Conservation (phyloP, 2,888 invertebrate genomes). For the Netelia fuscicornis region DNA sequence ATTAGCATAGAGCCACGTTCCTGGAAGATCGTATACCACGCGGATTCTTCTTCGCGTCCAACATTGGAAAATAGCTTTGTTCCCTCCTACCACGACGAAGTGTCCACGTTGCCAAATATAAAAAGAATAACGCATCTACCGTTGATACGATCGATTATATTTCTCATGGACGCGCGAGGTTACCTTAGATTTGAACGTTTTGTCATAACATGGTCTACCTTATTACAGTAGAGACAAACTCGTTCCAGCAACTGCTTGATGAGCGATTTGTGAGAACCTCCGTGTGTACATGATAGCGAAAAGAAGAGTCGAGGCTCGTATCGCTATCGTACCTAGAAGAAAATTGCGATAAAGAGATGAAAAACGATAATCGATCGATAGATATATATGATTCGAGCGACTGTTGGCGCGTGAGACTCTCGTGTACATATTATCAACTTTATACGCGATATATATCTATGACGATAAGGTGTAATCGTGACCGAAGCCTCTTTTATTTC, state of each 20-base stretch:
- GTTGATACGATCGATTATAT: background rate
- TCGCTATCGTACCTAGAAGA: background rate
- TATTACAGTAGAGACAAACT: background rate
- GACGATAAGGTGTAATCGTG: background rate
- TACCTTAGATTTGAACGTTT: background rate
- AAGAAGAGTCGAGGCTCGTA: background rate
- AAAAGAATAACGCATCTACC: background rate
- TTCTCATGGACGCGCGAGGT: background rate
- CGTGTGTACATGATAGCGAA: background rate
- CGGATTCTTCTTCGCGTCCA: too few relatives aligned
- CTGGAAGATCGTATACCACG: too few relatives aligned
- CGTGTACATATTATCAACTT: background rate
- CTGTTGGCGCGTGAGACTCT: background rate
- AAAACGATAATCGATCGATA: background rate
- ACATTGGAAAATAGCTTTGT: too few relatives aligned
- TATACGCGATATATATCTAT: background rate
- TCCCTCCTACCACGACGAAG: background rate
- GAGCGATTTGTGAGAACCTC: background rate
- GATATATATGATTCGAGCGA: conserved; percentile 16
- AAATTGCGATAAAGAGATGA: conserved; percentile 1
- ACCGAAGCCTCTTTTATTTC: background rate
- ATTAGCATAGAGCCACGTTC: conserved; percentile 50
- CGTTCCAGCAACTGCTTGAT: background rate
- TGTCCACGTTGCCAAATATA: background rate
- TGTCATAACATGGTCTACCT: background rate